phyloP scores from a whole-genome alignment of 2,888 invertebrate genomes.

The Aphodius sticticus region DNA sequence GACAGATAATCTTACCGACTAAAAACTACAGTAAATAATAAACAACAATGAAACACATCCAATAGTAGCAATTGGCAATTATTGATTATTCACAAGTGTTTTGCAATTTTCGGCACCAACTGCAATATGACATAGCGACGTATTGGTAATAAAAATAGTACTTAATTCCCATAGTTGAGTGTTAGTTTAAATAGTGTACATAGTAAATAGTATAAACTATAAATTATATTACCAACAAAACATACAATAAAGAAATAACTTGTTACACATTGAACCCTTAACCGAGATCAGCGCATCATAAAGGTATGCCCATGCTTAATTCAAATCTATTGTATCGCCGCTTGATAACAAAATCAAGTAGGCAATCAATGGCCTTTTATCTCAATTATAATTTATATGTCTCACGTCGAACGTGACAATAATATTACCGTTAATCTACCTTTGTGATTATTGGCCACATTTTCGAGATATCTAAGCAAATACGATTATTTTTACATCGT shows the following conservation, averaged over 20 bases:
- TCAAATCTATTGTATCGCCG: neutral
- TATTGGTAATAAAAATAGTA: too few species aligned
- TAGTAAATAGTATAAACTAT: neutral
- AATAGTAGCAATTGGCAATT: too few species aligned
- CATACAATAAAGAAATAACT: neutral
- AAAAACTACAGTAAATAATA: too few species aligned
- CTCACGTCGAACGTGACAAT: neutral
- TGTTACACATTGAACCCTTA: neutral
- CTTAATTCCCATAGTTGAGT: too few species aligned
- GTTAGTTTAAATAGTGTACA: neutral
- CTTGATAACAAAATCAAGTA: neutral
- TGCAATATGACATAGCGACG: too few species aligned
- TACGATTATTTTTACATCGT: neutral
- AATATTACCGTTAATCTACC: neutral
- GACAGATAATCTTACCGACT: too few species aligned
- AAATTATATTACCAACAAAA: too few species aligned
- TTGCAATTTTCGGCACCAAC: too few species aligned
- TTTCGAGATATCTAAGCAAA: neutral
- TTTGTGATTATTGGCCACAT: neutral
- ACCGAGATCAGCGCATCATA: neutral
- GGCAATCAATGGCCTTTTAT: neutral
- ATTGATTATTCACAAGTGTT: too few species aligned
- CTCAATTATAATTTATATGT: neutral
- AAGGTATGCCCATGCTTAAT: neutral
- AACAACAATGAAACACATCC: too few species aligned